Conservation (phyloP, 2,113 vertebrate species). For the Myiozetetes cayanensis region DNA sequence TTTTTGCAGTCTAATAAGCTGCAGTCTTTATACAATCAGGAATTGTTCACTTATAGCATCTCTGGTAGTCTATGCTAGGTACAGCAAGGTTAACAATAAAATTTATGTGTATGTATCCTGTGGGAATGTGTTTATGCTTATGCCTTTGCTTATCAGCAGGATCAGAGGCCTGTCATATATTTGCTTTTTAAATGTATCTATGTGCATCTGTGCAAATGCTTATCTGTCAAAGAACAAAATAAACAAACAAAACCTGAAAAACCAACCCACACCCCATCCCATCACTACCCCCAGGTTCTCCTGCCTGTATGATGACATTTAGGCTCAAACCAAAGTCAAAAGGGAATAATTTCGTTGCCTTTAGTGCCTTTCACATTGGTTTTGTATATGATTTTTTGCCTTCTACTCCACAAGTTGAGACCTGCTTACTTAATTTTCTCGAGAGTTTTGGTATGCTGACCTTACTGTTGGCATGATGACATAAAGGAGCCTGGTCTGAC, state of each 20-base stretch:
- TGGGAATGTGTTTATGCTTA: background rate
- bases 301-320: background rate
- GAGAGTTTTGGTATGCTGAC: background rate
- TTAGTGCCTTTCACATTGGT: background rate
- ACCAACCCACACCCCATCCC: background rate
- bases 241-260: background rate
- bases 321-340: background rate
- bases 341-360: background rate
- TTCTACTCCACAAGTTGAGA: background rate
- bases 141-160: background rate
- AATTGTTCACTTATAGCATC: background rate
- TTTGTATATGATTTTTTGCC: background rate
- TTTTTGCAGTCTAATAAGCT: background rate
- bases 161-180: background rate
- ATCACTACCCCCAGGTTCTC: background rate
- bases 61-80: background rate
- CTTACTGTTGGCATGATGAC: background rate
- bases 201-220: background rate
- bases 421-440: background rate
- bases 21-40: background rate
- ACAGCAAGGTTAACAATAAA: background rate
- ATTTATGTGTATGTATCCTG: background rate
- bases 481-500: background rate
- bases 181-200: background rate
- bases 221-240: background rate